Evolutionary conservation across 2,888 invertebrate genomes (phyloP), one percentile per base, ranked within the genome.

Genomic region (Ashinkailepas kermadecensis): DNA sequence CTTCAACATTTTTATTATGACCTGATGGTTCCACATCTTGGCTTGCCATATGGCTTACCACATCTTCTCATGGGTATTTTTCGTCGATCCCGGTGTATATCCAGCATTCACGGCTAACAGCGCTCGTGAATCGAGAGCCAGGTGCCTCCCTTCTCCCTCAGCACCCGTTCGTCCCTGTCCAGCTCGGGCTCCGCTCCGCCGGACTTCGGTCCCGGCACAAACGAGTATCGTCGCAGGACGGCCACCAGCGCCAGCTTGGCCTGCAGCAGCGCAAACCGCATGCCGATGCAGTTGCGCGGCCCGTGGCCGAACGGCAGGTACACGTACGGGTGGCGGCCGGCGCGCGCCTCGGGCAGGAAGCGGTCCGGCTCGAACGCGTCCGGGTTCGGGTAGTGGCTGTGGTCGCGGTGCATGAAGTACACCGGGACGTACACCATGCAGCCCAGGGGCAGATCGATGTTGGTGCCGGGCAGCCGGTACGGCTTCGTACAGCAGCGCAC

Each of bases 251-350:
- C 67, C 67, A 67, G 10, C 78, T 78, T 82, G 18, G 81, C 64
- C 70, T 74, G 65, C 54, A 81, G 56, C 54, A 70, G 74, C 18
- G 82, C 82, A 57, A 82, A 82, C 18, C 82, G 64, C 82, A 81
- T 67, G 59, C 83, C 83, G 54, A 83, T 81, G 56, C 83, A 83
- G 65, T 82, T 82, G 18, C 83, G 56, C 6, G 83, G 83, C 15
- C 83, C 83, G 6, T 81, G 83, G 0, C 83, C 83, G 65, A 83
- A 83, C 56, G 82, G 74, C n/a, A 79, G 64, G 64, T n/a, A 81
- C 25, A 80, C 23, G 15, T 58, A 70, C 23, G 54, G 15, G 23
- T 54, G 39, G 1, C 65, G 65, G 21, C 23, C 39, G 4, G 64
- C 79, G 56, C 65, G 64, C 23, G 54, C 58, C 65, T 81, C 67